Evolutionary conservation across 2,888 invertebrate species (phyloP).

Genomic region (Hartigia nigra): DNA sequence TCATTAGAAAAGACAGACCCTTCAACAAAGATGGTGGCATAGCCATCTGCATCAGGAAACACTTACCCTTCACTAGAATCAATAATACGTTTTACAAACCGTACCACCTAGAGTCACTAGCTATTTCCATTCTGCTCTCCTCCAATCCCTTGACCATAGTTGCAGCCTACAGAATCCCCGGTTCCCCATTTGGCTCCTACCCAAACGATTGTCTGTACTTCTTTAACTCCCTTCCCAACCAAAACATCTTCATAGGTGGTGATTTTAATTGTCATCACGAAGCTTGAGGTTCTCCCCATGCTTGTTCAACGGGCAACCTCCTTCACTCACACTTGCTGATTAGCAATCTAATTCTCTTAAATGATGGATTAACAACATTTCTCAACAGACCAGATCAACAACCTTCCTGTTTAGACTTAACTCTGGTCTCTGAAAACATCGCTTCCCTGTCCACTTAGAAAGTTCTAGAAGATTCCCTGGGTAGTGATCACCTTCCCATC

Average conservation of each 20-base stretch:
- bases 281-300: conserved; percentile 16
- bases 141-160: conserved; percentile 5
- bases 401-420: conserved; percentile 16
- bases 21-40: conserved; percentile 6
- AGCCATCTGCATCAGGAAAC: conserved; percentile 6
- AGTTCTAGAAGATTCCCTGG: conserved; percentile 11
- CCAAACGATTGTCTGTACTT: conserved; percentile 8
- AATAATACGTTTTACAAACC: not conserved
- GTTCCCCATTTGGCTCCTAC: not conserved
- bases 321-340: not conserved
- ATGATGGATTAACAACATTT: conserved; percentile 18
- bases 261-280: conserved; percentile 26
- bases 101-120: conserved; percentile 15
- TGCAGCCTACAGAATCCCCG: conserved; percentile 3
- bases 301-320: not conserved
- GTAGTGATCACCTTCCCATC: conserved; percentile 21
- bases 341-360: conserved; percentile 16
- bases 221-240: not conserved
- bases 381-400: conserved; percentile 4
- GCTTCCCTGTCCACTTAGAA: conserved; percentile 13
- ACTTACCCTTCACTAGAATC: conserved; percentile 7
- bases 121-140: conserved; percentile 2
- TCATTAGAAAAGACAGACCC: conserved; percentile 8
- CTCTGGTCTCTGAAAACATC: conserved; percentile 17
- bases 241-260: conserved; percentile 11